Conservation (phyloP, 2,888 invertebrate species). For the Danaus chrysippus region DNA sequence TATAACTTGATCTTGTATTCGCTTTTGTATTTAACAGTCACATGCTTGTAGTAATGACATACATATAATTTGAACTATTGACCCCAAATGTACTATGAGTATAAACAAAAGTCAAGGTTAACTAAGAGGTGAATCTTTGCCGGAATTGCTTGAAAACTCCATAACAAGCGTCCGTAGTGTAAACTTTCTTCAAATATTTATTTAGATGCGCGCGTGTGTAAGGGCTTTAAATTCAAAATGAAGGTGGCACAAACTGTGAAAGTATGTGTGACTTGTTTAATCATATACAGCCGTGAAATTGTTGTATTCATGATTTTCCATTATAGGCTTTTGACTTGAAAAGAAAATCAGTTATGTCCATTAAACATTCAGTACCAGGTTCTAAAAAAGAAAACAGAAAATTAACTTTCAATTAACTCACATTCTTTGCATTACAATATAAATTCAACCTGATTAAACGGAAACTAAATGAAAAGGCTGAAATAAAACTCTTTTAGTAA, state of each 20-base stretch:
- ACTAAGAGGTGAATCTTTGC: background rate
- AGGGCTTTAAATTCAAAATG: conserved; percentile 21
- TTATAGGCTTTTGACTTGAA: conserved; percentile 13
- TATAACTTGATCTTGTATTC: no score
- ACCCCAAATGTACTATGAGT: no score
- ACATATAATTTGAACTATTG: no score
- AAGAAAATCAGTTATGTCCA: conserved; percentile 24
- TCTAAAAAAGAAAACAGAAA: background rate
- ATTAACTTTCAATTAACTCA: background rate
- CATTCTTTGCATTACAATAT: no score
- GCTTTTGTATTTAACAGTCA: no score
- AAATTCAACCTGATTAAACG: no score
- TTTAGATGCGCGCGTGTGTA: conserved; percentile 5
- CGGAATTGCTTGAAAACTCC: background rate
- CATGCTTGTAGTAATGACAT: no score
- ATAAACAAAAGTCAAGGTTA: background rate
- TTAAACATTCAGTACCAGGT: background rate
- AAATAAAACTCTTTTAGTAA: background rate
- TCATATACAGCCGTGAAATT: conserved; percentile 8
- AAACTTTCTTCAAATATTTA: conserved; percentile 1
- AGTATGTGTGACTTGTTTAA: conserved; percentile 23
- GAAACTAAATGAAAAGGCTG: background rate
- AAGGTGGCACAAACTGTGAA: conserved; percentile 22
- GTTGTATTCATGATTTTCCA: conserved; percentile 25
- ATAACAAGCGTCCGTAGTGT: background rate